A percentile compares a stretch with the other conserved stretches of the same genome.
phyloP scores from a whole-genome alignment of 1,140 invertebrate species.

The Euura lappo region DNA sequence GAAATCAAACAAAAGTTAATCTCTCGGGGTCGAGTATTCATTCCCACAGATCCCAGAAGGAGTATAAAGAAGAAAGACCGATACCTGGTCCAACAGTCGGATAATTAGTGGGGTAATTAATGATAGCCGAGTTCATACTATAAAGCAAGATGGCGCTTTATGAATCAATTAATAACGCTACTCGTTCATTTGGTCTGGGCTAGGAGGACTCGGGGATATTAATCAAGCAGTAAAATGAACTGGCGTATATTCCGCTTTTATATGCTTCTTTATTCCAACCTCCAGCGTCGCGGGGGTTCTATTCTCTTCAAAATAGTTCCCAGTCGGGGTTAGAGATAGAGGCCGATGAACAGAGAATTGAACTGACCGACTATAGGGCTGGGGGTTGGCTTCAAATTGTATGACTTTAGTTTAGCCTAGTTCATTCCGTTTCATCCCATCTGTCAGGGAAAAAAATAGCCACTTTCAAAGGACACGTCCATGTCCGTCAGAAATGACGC shows the following conservation, averaged over 20 bases:
- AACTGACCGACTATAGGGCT: background rate
- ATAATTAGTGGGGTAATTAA: slow-evolving; percentile 48
- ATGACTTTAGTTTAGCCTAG: background rate
- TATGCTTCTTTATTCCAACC: background rate
- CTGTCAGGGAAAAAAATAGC: background rate
- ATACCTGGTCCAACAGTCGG: slow-evolving; percentile 32
- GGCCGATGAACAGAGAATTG: background rate
- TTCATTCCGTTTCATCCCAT: background rate
- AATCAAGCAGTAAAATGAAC: slow-evolving; percentile 33
- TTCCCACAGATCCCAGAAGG: background rate
- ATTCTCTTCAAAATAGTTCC: background rate
- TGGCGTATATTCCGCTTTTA: slow-evolving; percentile 10
- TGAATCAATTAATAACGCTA: slow-evolving; percentile 48
- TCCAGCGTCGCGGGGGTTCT: background rate
- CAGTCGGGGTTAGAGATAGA: background rate
- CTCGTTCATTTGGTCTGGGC: slow-evolving; percentile 32
- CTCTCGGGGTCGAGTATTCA: background rate
- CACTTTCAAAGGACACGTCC: too few species aligned
- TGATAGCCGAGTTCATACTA: slow-evolving; percentile 39
- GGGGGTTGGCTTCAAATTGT: background rate
- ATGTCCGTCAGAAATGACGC: too few species aligned
- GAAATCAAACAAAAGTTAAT: too few species aligned
- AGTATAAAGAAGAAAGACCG: background rate
- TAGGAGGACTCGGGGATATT: slow-evolving; percentile 23
- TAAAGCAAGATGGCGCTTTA: slow-evolving; percentile 43